phyloP scores from a whole-genome alignment of 2,888 invertebrate genomes.

The Leucozona laternaria region DNA sequence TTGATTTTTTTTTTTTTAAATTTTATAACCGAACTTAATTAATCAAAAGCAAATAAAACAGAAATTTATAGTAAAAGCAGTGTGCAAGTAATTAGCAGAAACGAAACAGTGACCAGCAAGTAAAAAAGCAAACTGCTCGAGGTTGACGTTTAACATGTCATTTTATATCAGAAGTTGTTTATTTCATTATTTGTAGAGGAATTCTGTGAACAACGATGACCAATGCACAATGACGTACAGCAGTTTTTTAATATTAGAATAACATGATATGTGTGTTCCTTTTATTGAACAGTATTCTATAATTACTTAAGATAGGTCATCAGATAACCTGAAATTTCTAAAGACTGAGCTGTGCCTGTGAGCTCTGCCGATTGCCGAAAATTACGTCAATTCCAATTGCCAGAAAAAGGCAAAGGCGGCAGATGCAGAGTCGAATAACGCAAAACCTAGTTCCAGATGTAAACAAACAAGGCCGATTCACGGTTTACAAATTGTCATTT shows the following conservation, averaged over 20 bases:
- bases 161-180: slow-evolving; percentile 45
- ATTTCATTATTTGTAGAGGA: not conserved
- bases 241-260: not conserved
- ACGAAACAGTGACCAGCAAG: slow-evolving; percentile 42
- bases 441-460: too few species aligned
- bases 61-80: slow-evolving; percentile 28
- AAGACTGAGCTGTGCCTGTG: too few species aligned
- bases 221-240: not conserved
- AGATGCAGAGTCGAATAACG: too few species aligned
- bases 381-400: not conserved
- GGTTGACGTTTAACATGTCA: slow-evolving; percentile 68
- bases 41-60: slow-evolving; percentile 32
- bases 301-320: not conserved
- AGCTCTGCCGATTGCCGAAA: too few species aligned
- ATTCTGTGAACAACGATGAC: not conserved
- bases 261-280: not conserved
- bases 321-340: not conserved
- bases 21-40: slow-evolving; percentile 26
- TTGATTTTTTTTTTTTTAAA: slow-evolving; percentile 16
- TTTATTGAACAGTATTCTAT: not conserved
- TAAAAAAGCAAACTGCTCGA: slow-evolving; percentile 63
- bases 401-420: not conserved
- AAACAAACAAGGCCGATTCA: slow-evolving; percentile 58
- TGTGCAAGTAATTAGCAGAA: not conserved
- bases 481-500: too few species aligned